phyloP scores from a whole-genome alignment of 2,797 vertebrate genomes.

The Rhynchotus rufescens region DNA sequence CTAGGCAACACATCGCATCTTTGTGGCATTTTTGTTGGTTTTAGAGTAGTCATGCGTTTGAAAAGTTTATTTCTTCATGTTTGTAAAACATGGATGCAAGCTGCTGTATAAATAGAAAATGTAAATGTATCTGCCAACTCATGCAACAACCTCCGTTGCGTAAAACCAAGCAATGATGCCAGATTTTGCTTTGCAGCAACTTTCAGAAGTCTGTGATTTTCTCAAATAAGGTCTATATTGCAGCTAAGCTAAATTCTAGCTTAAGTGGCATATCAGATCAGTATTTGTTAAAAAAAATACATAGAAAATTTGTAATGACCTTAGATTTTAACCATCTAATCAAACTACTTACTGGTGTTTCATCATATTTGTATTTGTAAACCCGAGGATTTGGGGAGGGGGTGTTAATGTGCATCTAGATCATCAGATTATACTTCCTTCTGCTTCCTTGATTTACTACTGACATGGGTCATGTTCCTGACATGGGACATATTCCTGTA shows the following conservation, averaged over 20 bases:
- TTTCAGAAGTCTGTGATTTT: slow-evolving; percentile 45
- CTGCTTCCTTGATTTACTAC: not conserved
- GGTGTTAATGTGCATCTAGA: not conserved
- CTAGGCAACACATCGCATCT: not conserved
- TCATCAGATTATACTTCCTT: slow-evolving; percentile 3
- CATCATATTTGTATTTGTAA: not conserved
- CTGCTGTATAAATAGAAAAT: slow-evolving; percentile 61
- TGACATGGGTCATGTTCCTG: too few species aligned
- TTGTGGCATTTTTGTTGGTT: not conserved
- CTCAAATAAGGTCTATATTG: slow-evolving; percentile 22
- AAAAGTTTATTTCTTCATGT: slow-evolving; percentile 44
- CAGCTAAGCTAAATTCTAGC: slow-evolving; percentile 8
- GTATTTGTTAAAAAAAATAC: not conserved
- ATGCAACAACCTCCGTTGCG: slow-evolving; percentile 24
- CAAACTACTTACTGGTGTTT: not conserved
- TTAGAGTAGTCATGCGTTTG: not conserved
- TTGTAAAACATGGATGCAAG: slow-evolving; percentile 61
- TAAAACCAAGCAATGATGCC: slow-evolving; percentile 58
- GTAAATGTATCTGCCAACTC: slow-evolving; percentile 61
- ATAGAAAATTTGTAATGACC: not conserved
- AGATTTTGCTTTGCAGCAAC: slow-evolving; percentile 54
- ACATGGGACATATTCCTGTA: not conserved
- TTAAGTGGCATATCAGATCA: slow-evolving; percentile 4
- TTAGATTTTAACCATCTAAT: not conserved
- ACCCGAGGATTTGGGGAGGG: not conserved